Conservation (phyloP, 2,888 invertebrate species). For the Metacarcinus magister region DNA sequence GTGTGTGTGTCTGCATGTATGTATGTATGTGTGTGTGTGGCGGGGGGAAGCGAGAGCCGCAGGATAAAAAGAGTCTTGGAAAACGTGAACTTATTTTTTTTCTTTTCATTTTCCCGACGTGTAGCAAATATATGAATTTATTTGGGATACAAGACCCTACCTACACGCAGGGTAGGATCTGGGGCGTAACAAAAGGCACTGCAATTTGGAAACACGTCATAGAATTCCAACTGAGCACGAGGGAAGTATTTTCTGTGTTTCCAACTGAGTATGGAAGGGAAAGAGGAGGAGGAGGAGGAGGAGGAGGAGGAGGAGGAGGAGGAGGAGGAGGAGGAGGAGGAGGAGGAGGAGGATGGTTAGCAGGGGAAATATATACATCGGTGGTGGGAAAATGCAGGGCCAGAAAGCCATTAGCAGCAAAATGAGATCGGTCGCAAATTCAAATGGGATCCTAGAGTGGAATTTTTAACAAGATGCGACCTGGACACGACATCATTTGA, state of each 20-base stretch:
- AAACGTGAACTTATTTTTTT: constrained; percentile 51
- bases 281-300: neutral
- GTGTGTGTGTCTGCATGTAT: neutral
- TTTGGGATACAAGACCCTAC: constrained; percentile 66
- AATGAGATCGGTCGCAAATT: constrained; percentile 81
- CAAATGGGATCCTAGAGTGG: constrained; percentile 79
- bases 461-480: constrained; percentile 79
- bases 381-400: constrained; percentile 70
- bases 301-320: neutral
- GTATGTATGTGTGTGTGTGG: neutral
- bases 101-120: constrained; percentile 53
- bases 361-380: constrained; percentile 59
- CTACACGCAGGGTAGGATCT: constrained; percentile 62
- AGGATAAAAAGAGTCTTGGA: neutral
- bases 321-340: neutral
- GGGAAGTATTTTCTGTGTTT: constrained; percentile 77
- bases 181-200: constrained; percentile 76
- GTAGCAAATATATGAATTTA: constrained; percentile 71
- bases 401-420: constrained; percentile 78
- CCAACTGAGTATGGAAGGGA: constrained; percentile 65
- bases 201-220: constrained; percentile 76
- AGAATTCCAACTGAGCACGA: constrained; percentile 59
- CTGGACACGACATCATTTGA: constrained; percentile 77
- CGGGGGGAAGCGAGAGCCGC: neutral
- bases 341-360: constrained; percentile 1